Evolutionary conservation across 2,797 vertebrate genomes (phyloP).

Genomic region (Catamblyrhynchus diadema): DNA sequence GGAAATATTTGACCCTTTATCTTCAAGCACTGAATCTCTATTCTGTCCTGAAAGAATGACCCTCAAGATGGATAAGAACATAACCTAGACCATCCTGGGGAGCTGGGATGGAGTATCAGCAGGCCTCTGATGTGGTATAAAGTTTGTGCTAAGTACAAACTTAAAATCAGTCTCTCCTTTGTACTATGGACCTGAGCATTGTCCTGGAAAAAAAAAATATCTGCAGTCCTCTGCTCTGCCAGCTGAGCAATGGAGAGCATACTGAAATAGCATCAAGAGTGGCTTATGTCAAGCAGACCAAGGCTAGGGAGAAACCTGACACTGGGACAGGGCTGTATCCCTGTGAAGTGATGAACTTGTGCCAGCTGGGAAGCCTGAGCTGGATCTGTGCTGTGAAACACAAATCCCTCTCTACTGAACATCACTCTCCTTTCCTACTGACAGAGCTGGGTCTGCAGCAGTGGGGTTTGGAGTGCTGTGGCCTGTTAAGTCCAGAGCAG

Average conservation of each 20-base stretch:
- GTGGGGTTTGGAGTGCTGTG: fast-evolving
- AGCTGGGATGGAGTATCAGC: neutral
- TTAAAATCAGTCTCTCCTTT: constrained; percentile 67
- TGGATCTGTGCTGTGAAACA: neutral
- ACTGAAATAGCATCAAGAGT: constrained; percentile 45
- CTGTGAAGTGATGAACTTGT: neutral
- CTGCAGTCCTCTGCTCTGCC: constrained; percentile 87
- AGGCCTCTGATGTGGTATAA: neutral
- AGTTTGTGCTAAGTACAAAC: neutral
- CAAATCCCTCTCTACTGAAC: neutral
- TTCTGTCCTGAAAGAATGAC: neutral
- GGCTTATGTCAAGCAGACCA: neutral
- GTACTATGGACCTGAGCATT: constrained; percentile 88
- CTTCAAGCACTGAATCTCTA: neutral
- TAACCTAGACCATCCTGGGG: neutral
- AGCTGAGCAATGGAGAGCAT: constrained; percentile 85
- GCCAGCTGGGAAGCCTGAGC: constrained; percentile 22
- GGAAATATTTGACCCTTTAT: neutral
- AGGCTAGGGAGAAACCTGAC: constrained; percentile 26
- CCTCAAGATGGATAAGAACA: neutral
- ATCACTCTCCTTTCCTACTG: neutral
- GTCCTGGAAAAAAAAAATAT: constrained; percentile 49
- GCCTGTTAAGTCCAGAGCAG: neutral
- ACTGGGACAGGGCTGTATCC: neutral
- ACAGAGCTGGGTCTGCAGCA: neutral